These are phyloP conservation scores for Neoniphon sammara DNA, from an alignment of 2,797 vertebrate species.

Conservation along the genomic window DNA sequence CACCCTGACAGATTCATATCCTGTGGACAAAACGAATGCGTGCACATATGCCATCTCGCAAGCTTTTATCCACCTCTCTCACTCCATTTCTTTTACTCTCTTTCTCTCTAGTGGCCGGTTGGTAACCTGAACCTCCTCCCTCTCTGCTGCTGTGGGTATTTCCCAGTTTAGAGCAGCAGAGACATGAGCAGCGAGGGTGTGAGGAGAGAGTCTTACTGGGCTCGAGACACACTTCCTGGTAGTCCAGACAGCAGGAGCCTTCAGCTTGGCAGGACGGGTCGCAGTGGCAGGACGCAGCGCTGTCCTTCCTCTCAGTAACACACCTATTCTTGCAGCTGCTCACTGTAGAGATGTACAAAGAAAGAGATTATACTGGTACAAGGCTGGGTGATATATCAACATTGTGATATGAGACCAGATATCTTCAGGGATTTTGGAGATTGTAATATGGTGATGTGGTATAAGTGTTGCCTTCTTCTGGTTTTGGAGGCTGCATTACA, in stretches of 20 bases:
- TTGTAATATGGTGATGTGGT: no score
- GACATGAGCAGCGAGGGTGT: background rate
- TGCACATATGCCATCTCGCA: background rate
- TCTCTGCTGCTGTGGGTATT: conserved; percentile 44
- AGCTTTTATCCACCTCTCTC: conserved; percentile 4
- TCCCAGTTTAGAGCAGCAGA: conserved; percentile 41
- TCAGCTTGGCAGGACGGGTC: conserved; percentile 81
- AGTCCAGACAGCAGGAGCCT: conserved; percentile 85
- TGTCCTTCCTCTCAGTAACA: conserved; percentile 42
- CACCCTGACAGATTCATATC: conserved; percentile 19
- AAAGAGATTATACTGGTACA: background rate
- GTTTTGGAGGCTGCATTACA: no score
- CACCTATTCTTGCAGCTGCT: conserved; percentile 59
- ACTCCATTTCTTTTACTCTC: background rate
- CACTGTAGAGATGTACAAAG: conserved; percentile 8
- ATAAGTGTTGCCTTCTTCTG: no score
- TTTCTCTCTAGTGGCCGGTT: conserved; percentile 2
- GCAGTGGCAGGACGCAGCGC: conserved; percentile 81
- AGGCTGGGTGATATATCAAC: no score
- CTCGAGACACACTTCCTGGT: conserved; percentile 80
- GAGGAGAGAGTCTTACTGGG: conserved; percentile 75
- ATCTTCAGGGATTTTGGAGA: no score
- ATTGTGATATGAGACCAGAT: no score
- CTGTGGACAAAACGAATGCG: conserved; percentile 4
- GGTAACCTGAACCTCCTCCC: conserved; percentile 47